Evolutionary conservation across 2,113 vertebrate species (phyloP).

Genomic region (Paedocypris sp.): DNA sequence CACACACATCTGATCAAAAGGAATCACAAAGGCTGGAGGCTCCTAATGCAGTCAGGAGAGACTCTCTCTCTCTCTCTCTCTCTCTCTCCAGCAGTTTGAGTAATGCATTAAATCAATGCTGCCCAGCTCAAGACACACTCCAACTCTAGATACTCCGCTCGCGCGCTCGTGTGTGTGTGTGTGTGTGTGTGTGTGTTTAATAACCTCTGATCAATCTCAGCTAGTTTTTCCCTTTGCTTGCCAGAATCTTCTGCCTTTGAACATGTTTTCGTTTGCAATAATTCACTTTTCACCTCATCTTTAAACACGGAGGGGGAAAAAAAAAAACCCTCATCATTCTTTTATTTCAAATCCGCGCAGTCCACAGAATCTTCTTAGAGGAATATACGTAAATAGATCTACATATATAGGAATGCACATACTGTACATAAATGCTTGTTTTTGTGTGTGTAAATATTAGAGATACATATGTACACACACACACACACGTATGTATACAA

Average conservation of each 20-base stretch:
- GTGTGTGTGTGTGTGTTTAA: slow-evolving; percentile 40
- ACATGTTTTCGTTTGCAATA: slow-evolving; percentile 21
- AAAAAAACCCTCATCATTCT: too few relatives aligned
- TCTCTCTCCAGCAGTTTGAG: slow-evolving; percentile 60
- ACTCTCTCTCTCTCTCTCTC: slow-evolving; percentile 53
- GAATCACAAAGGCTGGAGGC: slow-evolving; percentile 74
- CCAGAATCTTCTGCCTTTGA: slow-evolving; percentile 52
- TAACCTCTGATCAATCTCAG: slow-evolving; percentile 53
- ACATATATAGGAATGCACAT: too few relatives aligned
- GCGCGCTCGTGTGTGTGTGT: slow-evolving; percentile 21
- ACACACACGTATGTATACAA: too few relatives aligned
- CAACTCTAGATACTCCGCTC: slow-evolving; percentile 3
- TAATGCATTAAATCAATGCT: slow-evolving; percentile 77
- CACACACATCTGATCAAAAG: slow-evolving; percentile 93
- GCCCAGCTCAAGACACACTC: slow-evolving; percentile 54
- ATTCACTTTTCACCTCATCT: background rate
- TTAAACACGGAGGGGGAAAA: background rate
- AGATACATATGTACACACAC: too few relatives aligned
- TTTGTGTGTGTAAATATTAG: too few relatives aligned
- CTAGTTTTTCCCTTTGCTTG: slow-evolving; percentile 64
- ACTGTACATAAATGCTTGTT: too few relatives aligned
- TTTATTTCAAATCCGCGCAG: too few relatives aligned
- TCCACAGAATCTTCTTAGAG: too few relatives aligned
- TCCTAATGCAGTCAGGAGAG: slow-evolving; percentile 72
- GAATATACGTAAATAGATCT: too few relatives aligned